Conservation (phyloP, 1,140 invertebrate species). For the Andrena cerasifolii region DNA sequence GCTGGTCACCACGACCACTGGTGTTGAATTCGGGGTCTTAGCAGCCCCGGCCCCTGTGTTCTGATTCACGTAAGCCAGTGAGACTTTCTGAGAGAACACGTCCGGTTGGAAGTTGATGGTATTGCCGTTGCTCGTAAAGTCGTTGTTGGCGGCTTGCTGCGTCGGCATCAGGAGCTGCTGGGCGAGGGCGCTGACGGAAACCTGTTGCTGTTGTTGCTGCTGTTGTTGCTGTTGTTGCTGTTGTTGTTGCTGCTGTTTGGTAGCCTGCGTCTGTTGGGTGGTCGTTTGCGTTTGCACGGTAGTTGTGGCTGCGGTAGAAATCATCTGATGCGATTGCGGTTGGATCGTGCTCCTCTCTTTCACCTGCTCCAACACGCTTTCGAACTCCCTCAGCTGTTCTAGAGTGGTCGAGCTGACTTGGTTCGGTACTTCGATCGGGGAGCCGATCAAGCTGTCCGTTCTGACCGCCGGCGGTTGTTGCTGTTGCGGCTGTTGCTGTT, state of each 20-base stretch:
- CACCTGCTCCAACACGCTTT: slow-evolving; percentile 91
- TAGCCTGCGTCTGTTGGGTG: slow-evolving; percentile 69
- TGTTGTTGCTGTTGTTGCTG: slow-evolving; percentile 57
- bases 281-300: slow-evolving; percentile 78
- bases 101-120: slow-evolving; percentile 75
- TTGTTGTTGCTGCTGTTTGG: slow-evolving; percentile 55
- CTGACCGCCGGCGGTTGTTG: slow-evolving; percentile 63
- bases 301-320: slow-evolving; percentile 61
- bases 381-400: slow-evolving; percentile 91
- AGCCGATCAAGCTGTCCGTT: slow-evolving; percentile 74
- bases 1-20: slow-evolving; percentile 84
- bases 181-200: slow-evolving; percentile 68
- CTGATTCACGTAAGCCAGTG: slow-evolving; percentile 82
- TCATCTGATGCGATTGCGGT: slow-evolving; percentile 73
- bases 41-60: slow-evolving; percentile 57
- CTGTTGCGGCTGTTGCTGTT: slow-evolving; percentile 45
- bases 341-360: slow-evolving; percentile 88
- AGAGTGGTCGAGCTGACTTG: slow-evolving; percentile 85
- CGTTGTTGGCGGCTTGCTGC: slow-evolving; percentile 67
- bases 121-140: slow-evolving; percentile 74
- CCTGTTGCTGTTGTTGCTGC: slow-evolving; percentile 68
- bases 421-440: slow-evolving; percentile 80
- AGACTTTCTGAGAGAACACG: slow-evolving; percentile 78
- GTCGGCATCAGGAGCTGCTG: slow-evolving; percentile 78
- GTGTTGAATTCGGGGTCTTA: slow-evolving; percentile 82